Percentiles rank a stretch among this genome's conserved stretches.
These are phyloP conservation scores for Dryococelus australis DNA, from an alignment of 2,888 invertebrate species.

Conservation along the genomic window DNA sequence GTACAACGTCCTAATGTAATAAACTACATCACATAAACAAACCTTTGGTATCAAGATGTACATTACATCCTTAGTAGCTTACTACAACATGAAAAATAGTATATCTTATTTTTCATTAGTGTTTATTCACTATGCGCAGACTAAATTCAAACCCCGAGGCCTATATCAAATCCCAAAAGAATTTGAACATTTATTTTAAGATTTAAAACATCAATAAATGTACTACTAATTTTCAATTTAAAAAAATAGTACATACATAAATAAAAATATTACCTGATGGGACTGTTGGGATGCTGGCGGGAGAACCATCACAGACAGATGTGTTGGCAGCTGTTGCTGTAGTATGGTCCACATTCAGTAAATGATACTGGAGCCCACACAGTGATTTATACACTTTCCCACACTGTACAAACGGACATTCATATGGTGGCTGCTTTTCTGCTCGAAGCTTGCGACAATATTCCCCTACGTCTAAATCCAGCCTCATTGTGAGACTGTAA, in stretches of 20 bases:
- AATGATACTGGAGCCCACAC: slow-evolving; percentile 85
- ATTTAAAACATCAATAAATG: slow-evolving; percentile 23
- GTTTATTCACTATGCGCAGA: no score
- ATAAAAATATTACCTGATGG: slow-evolving; percentile 56
- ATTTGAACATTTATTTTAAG: background rate
- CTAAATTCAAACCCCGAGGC: no score
- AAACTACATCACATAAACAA: no score
- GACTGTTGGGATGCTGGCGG: slow-evolving; percentile 59
- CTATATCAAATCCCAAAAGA: background rate
- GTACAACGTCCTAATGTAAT: no score
- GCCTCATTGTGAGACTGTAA: slow-evolving; percentile 68
- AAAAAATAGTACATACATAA: background rate
- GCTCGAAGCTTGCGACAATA: slow-evolving; percentile 84
- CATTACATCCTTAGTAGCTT: no score
- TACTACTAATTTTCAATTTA: background rate
- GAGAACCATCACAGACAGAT: background rate
- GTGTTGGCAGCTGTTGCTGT: slow-evolving; percentile 71
- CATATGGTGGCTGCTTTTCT: slow-evolving; percentile 83
- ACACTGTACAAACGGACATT: slow-evolving; percentile 86
- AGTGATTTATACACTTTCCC: slow-evolving; percentile 87
- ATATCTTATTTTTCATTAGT: no score
- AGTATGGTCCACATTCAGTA: slow-evolving; percentile 85
- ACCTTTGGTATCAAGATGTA: no score
- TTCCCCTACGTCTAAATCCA: slow-evolving; percentile 86
- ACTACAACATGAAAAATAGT: no score